Conservation (phyloP, 1,140 invertebrate species). For the Atta colombica region DNA sequence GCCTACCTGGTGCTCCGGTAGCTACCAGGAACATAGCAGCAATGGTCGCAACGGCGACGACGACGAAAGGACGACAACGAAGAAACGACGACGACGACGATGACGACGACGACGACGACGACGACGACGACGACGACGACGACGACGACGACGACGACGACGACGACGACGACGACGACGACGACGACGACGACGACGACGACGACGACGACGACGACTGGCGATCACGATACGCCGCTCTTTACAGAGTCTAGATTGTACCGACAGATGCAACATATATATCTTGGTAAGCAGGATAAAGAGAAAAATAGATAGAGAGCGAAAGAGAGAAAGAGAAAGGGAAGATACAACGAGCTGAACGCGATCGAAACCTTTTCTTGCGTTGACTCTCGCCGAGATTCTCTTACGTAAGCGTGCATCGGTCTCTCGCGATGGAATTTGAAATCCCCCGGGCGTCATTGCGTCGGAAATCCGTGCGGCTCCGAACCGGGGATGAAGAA, state of each 20-base stretch:
- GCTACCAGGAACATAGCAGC: slow-evolving; percentile 39
- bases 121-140: slow-evolving; percentile 2
- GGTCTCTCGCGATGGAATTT: slow-evolving; percentile 72
- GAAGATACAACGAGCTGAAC: slow-evolving; percentile 1
- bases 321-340: neutral
- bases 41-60: slow-evolving; percentile 1
- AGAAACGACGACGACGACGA: slow-evolving; percentile 55
- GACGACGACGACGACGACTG: slow-evolving; percentile 54
- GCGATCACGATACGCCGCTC: slow-evolving; percentile 54
- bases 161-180: slow-evolving; percentile 38
- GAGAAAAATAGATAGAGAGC: neutral
- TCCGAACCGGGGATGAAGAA: slow-evolving; percentile 33
- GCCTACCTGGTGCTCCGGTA: slow-evolving; percentile 52
- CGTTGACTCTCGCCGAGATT: slow-evolving; percentile 67
- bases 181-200: slow-evolving; percentile 22
- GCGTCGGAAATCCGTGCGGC: slow-evolving; percentile 62
- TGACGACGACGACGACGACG: slow-evolving; percentile 18
- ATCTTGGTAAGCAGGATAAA: slow-evolving; percentile 10
- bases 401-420: slow-evolving; percentile 74
- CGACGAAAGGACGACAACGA: neutral
- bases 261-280: slow-evolving; percentile 70
- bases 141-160: slow-evolving; percentile 53
- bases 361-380: slow-evolving; percentile 71
- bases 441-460: slow-evolving; percentile 74
- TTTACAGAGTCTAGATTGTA: slow-evolving; percentile 53